phyloP scores from a whole-genome alignment of 2,113 vertebrate species.

The Gymnocephalus cernua region DNA sequence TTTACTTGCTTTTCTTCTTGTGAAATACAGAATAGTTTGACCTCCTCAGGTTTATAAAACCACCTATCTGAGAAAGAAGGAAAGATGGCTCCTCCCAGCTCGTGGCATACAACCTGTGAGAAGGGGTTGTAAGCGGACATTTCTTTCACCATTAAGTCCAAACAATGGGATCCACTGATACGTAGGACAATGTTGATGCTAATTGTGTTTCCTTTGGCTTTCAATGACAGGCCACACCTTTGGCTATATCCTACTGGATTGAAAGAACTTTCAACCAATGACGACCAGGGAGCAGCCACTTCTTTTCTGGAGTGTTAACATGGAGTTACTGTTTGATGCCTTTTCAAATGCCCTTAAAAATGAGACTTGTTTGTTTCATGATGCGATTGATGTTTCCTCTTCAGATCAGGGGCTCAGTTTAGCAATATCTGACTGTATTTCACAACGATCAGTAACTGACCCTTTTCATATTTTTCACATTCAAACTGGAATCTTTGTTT shows the following conservation, averaged over 20 bases:
- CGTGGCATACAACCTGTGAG: not conserved
- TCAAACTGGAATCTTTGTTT: not conserved
- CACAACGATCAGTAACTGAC: constrained; percentile 44
- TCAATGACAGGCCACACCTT: not conserved
- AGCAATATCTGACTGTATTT: constrained; percentile 52
- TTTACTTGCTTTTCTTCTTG: not conserved
- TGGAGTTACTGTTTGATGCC: not conserved
- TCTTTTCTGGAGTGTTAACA: not conserved
- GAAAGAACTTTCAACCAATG: not conserved
- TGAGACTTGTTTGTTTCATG: constrained; percentile 20
- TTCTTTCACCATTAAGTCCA: not conserved
- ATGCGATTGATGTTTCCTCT: constrained; percentile 67
- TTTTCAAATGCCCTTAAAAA: constrained; percentile 9
- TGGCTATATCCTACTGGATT: not conserved
- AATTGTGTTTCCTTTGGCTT: not conserved
- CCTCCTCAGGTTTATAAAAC: not conserved
- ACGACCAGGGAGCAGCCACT: not conserved
- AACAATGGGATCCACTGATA: no score
- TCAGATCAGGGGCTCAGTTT: constrained; percentile 48
- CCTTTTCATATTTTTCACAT: not conserved
- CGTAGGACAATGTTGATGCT: not conserved
- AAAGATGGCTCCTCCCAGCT: not conserved
- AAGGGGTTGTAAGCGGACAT: not conserved
- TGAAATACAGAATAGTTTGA: not conserved
- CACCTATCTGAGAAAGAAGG: not conserved